Evolutionary conservation across 2,113 vertebrate genomes (phyloP), one percentile per base, ranked within the genome.

Genomic region (Heterocephalus glaber): DNA sequence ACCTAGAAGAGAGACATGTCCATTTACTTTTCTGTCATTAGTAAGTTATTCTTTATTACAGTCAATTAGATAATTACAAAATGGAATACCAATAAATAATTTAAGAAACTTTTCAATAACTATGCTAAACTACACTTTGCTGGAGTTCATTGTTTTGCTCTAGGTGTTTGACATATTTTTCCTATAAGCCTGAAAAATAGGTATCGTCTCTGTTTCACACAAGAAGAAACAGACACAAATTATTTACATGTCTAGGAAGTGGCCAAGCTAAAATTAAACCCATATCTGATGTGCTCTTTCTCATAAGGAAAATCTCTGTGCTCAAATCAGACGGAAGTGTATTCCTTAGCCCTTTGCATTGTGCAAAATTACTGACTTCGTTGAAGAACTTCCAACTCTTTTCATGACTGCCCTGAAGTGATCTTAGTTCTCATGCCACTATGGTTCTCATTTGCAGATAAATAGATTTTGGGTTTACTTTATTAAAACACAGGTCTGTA

Each of bases 41-140:
- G 83, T 88, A 93, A 80, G 80, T 66, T 38, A 56, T 70, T 68
- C 49, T 61, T 63, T 68, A 33, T 35, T 89, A 80, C 35, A 80
- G 61, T 84, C 61, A 92, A 22, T 74, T 72, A 72, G 33, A 87
- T 74, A 88, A 63, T 91, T 85, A 54, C 28, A 90, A 90, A 90
- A 65, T 92, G 24, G 22, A 77, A 61, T 14, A 81, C 56, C 52
- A 88, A 33, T 88, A 52, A 90, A 38, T 84, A 74, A 82, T 52
- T 72, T 83, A 80, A 74, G 33, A 84, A 80, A 47, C 19, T 86
- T 61, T 89, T 82, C 33, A 82, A 11, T 68, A 63, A 13, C 33
- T 52, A 22, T 80, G 7, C 68, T n/a, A 80, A 60, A 14, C 6
- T 17, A 44, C 6, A 35, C 7, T 47, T 94, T 93, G 44, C 30